Evolutionary conservation across 2,797 vertebrate species (phyloP).

Genomic region (Odontamblyopus lacepedii): DNA sequence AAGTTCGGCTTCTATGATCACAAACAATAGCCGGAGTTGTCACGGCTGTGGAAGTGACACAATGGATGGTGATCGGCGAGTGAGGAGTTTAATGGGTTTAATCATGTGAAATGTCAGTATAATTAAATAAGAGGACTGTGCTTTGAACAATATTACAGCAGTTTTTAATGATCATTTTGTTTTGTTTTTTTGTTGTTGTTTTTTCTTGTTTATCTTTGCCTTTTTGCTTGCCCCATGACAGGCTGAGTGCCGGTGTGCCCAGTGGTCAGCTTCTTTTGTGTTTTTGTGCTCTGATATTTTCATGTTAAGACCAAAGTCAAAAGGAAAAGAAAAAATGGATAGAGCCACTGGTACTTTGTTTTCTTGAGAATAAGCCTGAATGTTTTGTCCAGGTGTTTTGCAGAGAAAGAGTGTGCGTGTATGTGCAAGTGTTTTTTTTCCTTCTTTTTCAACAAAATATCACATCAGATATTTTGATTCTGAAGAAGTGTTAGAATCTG

Average conservation of each 20-base stretch:
- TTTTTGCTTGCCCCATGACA: slow-evolving; percentile 31
- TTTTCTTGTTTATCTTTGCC: slow-evolving; percentile 22
- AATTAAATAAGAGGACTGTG: slow-evolving; percentile 59
- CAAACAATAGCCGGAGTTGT: slow-evolving; percentile 67
- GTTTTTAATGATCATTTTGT: slow-evolving; percentile 37
- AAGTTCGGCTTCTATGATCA: slow-evolving; percentile 62
- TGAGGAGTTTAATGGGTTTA: slow-evolving; percentile 61
- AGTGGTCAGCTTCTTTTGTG: slow-evolving; percentile 49
- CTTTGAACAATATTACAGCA: slow-evolving; percentile 44
- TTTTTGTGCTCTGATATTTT: slow-evolving; percentile 56
- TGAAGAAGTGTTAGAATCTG: not conserved
- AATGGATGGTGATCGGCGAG: slow-evolving; percentile 57
- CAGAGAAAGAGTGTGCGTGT: not conserved
- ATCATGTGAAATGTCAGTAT: slow-evolving; percentile 64
- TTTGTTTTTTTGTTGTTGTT: not conserved
- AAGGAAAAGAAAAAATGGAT: slow-evolving; percentile 53
- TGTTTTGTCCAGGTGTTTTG: slow-evolving; percentile 6
- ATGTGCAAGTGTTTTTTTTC: too few species aligned
- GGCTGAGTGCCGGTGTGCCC: slow-evolving; percentile 45
- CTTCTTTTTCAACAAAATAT: not conserved
- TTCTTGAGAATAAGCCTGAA: slow-evolving; percentile 1
- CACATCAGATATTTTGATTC: not conserved
- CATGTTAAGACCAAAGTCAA: slow-evolving; percentile 40
- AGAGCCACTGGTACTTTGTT: slow-evolving; percentile 13
- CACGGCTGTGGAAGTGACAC: slow-evolving; percentile 54